These are phyloP conservation scores for Bothrops jararaca DNA, from an alignment of 2,113 vertebrate species.

Conservation along the genomic window DNA sequence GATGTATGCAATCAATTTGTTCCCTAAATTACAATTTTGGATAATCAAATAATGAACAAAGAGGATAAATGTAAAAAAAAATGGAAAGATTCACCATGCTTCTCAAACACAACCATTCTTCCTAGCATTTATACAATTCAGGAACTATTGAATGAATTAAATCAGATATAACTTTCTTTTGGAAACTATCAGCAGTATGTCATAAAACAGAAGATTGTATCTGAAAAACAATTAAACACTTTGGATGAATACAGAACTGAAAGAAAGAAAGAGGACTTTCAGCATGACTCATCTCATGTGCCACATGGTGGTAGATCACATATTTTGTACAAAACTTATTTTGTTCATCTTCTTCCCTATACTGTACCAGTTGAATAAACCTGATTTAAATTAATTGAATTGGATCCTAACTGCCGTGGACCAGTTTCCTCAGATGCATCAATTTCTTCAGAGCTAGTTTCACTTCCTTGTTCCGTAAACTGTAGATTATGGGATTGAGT, in stretches of 20 bases:
- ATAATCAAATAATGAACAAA: neutral
- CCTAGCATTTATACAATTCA: neutral
- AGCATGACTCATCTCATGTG: neutral
- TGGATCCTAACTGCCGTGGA: neutral
- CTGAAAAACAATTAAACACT: neutral
- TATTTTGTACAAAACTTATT: neutral
- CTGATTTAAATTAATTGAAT: neutral
- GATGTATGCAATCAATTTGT: neutral
- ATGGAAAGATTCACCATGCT: neutral
- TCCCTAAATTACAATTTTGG: neutral
- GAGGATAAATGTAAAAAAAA: neutral
- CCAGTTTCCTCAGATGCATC: neutral
- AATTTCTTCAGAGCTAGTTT: constrained; percentile 32
- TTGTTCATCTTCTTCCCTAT: neutral
- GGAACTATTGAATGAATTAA: neutral
- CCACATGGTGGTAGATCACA: neutral
- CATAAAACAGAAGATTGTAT: neutral
- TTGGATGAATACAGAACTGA: neutral
- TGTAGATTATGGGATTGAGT: constrained; percentile 62
- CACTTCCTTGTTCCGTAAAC: constrained; percentile 58
- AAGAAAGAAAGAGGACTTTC: neutral
- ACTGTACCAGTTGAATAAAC: neutral
- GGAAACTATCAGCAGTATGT: neutral
- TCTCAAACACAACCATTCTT: neutral
- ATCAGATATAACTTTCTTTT: neutral